Conservation (phyloP, 1,140 invertebrate species). For the Bombus cullumanus region DNA sequence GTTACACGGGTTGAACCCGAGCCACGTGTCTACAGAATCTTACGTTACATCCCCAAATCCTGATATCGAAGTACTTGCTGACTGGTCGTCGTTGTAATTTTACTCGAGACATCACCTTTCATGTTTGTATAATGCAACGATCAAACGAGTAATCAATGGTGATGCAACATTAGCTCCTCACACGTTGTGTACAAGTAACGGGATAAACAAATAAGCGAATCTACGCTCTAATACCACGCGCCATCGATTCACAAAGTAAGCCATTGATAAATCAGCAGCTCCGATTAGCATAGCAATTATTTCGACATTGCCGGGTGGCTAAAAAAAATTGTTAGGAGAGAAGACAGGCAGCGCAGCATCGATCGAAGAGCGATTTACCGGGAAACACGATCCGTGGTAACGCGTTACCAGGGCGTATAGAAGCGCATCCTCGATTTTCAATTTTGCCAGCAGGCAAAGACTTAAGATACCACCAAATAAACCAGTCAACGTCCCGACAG, state of each 20-base stretch:
- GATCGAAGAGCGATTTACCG: constrained; percentile 6
- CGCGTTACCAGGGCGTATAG: constrained; percentile 9
- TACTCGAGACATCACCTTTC: constrained; percentile 2
- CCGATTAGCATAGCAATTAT: background rate
- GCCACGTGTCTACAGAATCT: constrained; percentile 15
- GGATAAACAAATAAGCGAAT: too few relatives aligned
- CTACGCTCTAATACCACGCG: too few relatives aligned
- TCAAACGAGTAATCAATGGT: background rate
- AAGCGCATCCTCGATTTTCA: constrained; percentile 49
- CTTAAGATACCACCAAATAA: constrained; percentile 57
- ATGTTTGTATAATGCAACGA: background rate
- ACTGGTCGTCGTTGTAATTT: background rate
- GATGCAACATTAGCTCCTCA: background rate
- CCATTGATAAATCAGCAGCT: too few relatives aligned
- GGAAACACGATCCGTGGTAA: constrained; percentile 21
- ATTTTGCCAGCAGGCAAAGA: constrained; percentile 40
- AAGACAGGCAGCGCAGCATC: background rate
- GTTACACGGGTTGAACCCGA: background rate
- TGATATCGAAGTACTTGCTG: background rate
- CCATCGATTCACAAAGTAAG: too few relatives aligned
- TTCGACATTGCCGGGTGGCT: too few relatives aligned
- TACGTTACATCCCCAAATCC: constrained; percentile 40
- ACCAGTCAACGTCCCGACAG: constrained; percentile 47
- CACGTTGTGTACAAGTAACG: background rate
- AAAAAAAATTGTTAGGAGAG: background rate